phyloP scores from a whole-genome alignment of 2,888 invertebrate species.

The Eupithecia inturbata region DNA sequence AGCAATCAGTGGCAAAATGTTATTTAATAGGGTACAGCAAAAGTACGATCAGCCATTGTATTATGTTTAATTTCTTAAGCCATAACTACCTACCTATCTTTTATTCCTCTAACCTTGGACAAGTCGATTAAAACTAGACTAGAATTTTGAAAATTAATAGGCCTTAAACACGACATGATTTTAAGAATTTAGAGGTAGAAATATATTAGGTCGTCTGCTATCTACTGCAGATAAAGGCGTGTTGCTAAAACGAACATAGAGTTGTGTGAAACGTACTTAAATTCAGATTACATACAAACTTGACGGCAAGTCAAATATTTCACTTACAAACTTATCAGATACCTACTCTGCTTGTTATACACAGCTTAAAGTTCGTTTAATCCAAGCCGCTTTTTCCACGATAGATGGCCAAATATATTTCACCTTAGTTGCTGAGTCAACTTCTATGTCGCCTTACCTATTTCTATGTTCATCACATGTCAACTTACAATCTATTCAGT shows the following conservation, averaged over 20 bases:
- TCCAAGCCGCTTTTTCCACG: not conserved
- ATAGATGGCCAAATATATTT: conserved; percentile 3
- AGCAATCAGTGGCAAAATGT: not conserved
- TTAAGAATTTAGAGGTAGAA: conserved; percentile 11
- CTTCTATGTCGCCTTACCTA: conserved; percentile 17
- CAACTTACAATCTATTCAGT: conserved; percentile 31
- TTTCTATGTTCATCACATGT: conserved; percentile 34
- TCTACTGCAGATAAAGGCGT: not conserved
- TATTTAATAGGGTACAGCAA: not conserved
- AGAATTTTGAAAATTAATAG: conserved; percentile 31
- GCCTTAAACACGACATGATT: conserved; percentile 13
- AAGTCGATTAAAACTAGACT: conserved; percentile 30
- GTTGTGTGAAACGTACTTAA: not conserved
- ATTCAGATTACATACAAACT: not conserved
- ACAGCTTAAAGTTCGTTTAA: not conserved
- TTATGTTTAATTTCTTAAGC: conserved; percentile 17
- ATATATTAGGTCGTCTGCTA: not conserved
- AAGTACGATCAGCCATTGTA: not conserved
- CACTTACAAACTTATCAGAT: not conserved
- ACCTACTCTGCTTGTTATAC: not conserved
- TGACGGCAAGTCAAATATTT: not conserved
- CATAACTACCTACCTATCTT: conserved; percentile 17
- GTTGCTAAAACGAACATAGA: not conserved
- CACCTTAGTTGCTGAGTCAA: not conserved
- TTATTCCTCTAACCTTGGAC: conserved; percentile 22